Base-by-base conservation (phyloP, 2,888 invertebrate genomes). In the Holacanthella duospinosa region DNA sequence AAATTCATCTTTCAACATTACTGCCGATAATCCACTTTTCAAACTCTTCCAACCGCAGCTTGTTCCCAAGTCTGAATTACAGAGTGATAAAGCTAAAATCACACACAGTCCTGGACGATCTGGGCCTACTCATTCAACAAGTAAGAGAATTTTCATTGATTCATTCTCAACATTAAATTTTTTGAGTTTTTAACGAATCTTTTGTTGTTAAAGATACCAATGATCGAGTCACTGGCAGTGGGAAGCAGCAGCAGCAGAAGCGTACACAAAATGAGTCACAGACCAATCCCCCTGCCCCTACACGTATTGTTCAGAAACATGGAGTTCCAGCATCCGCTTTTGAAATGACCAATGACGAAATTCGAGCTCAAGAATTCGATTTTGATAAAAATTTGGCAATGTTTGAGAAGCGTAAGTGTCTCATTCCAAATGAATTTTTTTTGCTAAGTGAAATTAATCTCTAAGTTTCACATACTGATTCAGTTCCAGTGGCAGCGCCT, bases 321-420 rank as follows among this genome's bases (percentile, higher is more conserved):
- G 36, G 36, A 36, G 48, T 48, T 48, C 19, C 48, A 48, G 12
- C 48, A n/a, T 48, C 58, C 24, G 27, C 71, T 1, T 71, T 71
- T 64, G 71, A 68, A 59, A 66, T 68, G 62, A 70, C 70, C 44
- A 64, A 48, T 12, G 68, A 64, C 12, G 68, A 68, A 55, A 70
- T 70, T 58, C 66, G 67, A 65, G 36, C 67, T 1, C 54, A 62
- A 1, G 71, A 71, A 16, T 71, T 70, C 53, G 67, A 71, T 48
- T 71, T 71, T 64, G 70, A 71, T 63, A 65, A 55, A 28, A 70
- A 66, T 59, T 64, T 68, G 54, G 68, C 70, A n/a, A 68, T 68
- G 29, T 71, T 71, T 62, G 68, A 67, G 60, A 71, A 71, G 59
- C 58, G 70, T 71, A 65, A 58, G 65, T 60, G 6, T 4, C 3